A percentile compares a stretch with the other conserved stretches of the same genome.
Evolutionary conservation across 2,797 vertebrate species (phyloP).

Genomic region (Acanthis flammea): DNA sequence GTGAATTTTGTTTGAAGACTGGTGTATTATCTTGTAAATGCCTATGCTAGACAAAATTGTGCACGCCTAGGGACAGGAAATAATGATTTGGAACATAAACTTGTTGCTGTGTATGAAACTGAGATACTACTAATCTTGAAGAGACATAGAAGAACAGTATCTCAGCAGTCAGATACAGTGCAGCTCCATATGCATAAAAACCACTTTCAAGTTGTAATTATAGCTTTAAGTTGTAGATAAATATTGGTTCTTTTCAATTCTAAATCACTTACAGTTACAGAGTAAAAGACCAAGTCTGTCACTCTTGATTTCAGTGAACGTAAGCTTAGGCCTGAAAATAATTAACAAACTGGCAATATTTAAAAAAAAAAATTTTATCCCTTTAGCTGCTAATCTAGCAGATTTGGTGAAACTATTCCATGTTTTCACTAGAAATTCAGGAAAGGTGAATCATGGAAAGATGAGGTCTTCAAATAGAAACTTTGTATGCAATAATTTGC

Average conservation of each 20-base stretch:
- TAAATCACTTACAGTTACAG: background rate
- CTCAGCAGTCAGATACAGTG: background rate
- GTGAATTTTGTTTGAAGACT: background rate
- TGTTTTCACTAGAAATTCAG: background rate
- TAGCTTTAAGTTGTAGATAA: conserved; percentile 29
- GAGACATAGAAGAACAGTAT: background rate
- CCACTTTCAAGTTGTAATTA: conserved; percentile 11
- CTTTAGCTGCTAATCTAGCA: background rate
- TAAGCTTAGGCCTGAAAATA: background rate
- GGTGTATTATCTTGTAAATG: background rate
- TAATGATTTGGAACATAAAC: background rate
- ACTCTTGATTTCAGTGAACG: background rate
- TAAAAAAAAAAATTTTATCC: background rate
- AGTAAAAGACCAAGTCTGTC: background rate
- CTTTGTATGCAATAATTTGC: background rate
- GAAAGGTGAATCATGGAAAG: background rate
- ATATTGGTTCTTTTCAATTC: background rate
- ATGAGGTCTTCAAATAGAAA: background rate
- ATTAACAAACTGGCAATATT: background rate
- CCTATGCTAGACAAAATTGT: background rate
- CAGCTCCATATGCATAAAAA: background rate
- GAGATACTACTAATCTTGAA: background rate
- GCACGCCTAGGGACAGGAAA: background rate
- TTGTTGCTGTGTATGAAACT: background rate
- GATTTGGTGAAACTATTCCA: background rate